Base-by-base conservation (phyloP, 2,888 invertebrate genomes). In the Eupithecia exiguata region DNA sequence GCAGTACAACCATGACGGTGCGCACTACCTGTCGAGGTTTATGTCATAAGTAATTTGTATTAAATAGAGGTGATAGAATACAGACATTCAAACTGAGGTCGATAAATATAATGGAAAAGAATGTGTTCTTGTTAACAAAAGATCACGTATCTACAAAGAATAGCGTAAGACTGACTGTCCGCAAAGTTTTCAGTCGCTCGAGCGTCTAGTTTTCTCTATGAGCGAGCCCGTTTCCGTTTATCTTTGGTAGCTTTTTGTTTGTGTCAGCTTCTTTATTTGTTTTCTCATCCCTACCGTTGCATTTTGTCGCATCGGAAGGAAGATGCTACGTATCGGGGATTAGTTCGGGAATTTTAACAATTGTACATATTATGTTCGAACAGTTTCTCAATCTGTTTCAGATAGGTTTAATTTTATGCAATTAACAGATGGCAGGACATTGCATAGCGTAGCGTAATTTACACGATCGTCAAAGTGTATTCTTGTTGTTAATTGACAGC, bases 181-280 rank as follows among this genome's bases (percentile, higher is more conserved):
- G 82, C 87, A 86, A 92, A 92, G 89, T 93, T 93, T 91, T 88
- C 89, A 89, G 87, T 89, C 84, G 88, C 87, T 86, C 84, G 84
- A 86, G 84, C 88, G 87, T 89, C 86, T 90, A 89, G 88, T 91
- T 92, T 92, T 92, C 91, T 92, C 89, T 91, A 90, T 89, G 91
- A 92, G 88, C 90, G 88, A 85, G 89, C 89, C 91, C 89, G 91
- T 90, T 93, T 92, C 91, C 91, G 92, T 91, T 92, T 93, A 93
- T 92, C 92, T 92, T 91, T 88, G 88, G 87, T 88, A 86, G 80
- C 84, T 90, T 91, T 92, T 91, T 91, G 89, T 89, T 87, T 85
- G 86, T 85, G 87, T 88, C 87, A 88, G 88, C 89, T 90, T 86
- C 87, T 89, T 90, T 84, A 85, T 90, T 89, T 87, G 86, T 89